Conservation (phyloP, 2,113 vertebrate genomes). For the Sylvilagus bachmani region DNA sequence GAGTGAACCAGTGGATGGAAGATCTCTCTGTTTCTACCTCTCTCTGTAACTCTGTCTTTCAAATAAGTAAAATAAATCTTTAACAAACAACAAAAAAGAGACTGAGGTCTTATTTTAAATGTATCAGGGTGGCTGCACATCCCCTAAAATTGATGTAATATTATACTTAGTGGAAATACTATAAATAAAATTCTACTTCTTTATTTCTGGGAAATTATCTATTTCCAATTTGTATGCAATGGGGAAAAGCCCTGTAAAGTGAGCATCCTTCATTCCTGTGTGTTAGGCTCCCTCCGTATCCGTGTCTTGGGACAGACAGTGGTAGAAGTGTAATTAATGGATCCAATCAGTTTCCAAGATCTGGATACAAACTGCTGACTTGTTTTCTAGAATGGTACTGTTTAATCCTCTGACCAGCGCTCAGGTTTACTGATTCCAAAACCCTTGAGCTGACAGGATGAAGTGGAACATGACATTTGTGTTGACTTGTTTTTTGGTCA, state of each 20-base stretch:
- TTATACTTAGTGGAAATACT: background rate
- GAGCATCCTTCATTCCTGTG: background rate
- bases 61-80: too few species aligned
- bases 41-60: too few species aligned
- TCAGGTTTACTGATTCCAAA: background rate
- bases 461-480: background rate
- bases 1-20: too few species aligned
- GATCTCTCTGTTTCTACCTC: too few species aligned
- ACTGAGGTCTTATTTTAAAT: conserved; percentile 19
- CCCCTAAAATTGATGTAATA: background rate
- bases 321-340: conserved; percentile 18
- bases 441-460: background rate
- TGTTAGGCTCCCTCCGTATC: background rate
- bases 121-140: background rate
- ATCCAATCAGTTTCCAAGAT: background rate
- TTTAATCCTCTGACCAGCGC: background rate
- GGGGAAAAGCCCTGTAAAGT: background rate
- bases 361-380: background rate
- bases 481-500: background rate
- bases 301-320: conserved; percentile 8
- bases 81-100: too few species aligned
- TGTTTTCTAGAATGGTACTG: background rate
- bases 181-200: conserved; percentile 32
- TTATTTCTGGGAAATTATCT: conserved; percentile 1
- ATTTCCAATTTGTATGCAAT: conserved; percentile 20